A percentile compares a stretch with the other conserved stretches of the same genome.
Evolutionary conservation across 1,140 invertebrate species (phyloP).

Genomic region (Drosophila busckii): DNA sequence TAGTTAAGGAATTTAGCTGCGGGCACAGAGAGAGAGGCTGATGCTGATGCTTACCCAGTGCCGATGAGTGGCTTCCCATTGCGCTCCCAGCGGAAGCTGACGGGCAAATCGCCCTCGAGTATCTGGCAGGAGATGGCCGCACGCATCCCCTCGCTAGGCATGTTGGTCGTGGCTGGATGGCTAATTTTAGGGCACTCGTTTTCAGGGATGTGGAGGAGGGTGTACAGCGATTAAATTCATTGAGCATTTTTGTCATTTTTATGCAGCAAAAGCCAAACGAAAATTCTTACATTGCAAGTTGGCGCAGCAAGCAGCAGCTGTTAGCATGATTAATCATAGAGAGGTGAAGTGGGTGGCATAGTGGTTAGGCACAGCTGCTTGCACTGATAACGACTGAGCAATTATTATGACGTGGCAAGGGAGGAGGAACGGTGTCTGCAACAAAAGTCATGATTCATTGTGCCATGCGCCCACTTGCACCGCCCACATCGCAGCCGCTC

Average conservation of each 20-base stretch:
- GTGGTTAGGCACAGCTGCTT: no score
- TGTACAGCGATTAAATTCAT: no score
- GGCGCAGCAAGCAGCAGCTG: no score
- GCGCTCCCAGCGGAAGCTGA: constrained; percentile 91
- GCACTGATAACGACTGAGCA: no score
- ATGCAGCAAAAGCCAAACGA: no score
- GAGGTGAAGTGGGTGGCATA: no score
- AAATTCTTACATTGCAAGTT: no score
- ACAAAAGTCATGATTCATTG: constrained; percentile 75
- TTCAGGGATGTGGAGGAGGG: constrained; percentile 9
- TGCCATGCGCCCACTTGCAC: constrained; percentile 27
- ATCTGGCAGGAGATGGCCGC: constrained; percentile 96
- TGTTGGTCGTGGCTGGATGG: constrained; percentile 89
- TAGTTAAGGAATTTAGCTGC: background rate
- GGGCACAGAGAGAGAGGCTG: background rate
- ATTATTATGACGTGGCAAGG: no score
- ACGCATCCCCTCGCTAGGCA: constrained; percentile 92
- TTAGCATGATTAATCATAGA: no score
- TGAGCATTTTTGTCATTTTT: no score
- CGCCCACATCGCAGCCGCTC: background rate
- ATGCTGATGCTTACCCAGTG: constrained; percentile 55
- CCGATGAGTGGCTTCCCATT: constrained; percentile 85
- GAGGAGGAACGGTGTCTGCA: constrained; percentile 36
- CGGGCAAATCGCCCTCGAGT: constrained; percentile 94
- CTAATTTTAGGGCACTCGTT: constrained; percentile 92